phyloP scores from a whole-genome alignment of 2,888 invertebrate genomes.

The Polydrusus cervinus region DNA sequence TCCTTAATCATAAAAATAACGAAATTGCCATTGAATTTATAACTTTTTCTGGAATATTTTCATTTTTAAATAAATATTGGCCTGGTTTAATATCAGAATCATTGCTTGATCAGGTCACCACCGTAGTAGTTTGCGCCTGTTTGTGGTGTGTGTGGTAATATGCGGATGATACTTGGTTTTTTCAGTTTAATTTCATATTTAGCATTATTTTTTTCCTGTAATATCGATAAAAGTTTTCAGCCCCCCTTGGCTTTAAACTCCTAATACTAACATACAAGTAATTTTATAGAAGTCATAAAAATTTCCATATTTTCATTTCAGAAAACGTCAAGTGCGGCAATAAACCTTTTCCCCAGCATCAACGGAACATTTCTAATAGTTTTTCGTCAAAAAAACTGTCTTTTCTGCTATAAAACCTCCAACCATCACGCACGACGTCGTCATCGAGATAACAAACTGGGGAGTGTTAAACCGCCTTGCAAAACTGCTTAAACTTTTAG shows the following conservation, averaged over 20 bases:
- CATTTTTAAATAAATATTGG: too few species aligned
- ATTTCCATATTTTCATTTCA: conserved; percentile 23
- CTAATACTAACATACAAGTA: neutral
- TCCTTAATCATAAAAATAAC: too few species aligned
- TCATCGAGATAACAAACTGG: conserved; percentile 40
- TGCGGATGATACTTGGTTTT: too few species aligned
- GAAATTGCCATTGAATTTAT: too few species aligned
- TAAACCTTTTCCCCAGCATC: neutral
- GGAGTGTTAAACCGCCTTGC: conserved; percentile 42
- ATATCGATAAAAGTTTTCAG: neutral
- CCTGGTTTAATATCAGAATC: too few species aligned
- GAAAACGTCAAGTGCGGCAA: conserved; percentile 5
- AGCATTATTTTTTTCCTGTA: too few species aligned
- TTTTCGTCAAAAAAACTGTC: neutral
- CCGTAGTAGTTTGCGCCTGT: too few species aligned
- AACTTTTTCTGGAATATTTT: too few species aligned
- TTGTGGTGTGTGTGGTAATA: too few species aligned
- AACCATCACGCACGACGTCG: conserved; percentile 33
- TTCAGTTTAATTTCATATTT: too few species aligned
- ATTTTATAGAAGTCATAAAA: neutral
- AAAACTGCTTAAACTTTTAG: conserved; percentile 39
- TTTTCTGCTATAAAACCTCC: conserved; percentile 27
- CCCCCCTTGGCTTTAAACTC: neutral
- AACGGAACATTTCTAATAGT: conserved; percentile 9
- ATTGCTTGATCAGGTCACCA: too few species aligned